These are phyloP conservation scores for Euphydryas editha DNA, from an alignment of 2,888 invertebrate genomes.

Conservation along the genomic window DNA sequence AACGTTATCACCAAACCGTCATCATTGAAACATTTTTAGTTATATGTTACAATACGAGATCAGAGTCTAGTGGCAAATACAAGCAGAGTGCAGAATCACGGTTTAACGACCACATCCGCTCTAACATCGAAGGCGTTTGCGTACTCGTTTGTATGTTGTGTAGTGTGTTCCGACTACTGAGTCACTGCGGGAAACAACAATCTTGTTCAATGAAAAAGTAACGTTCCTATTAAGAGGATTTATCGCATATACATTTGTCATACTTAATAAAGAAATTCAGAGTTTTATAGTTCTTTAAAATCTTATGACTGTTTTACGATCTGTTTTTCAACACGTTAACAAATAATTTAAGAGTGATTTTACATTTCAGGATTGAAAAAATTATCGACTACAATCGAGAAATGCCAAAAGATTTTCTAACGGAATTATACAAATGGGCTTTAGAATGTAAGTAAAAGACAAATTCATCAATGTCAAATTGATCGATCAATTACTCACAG, in stretches of 20 bases:
- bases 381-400: constrained; percentile 84
- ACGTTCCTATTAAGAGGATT: constrained; percentile 61
- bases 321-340: background rate
- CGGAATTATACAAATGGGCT: constrained; percentile 91
- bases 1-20: constrained; percentile 10
- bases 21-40: constrained; percentile 9
- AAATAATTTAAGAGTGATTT: background rate
- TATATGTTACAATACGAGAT: constrained; percentile 15
- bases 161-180: constrained; percentile 51
- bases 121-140: constrained; percentile 65
- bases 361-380: constrained; percentile 84
- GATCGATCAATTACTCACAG: background rate
- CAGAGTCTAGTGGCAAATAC: constrained; percentile 42
- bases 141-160: constrained; percentile 71
- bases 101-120: constrained; percentile 81
- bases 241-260: constrained; percentile 43
- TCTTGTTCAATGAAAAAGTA: constrained; percentile 65
- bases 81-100: constrained; percentile 70
- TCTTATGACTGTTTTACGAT: background rate
- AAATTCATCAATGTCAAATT: constrained; percentile 17
- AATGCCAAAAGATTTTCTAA: constrained; percentile 87
- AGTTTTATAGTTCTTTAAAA: background rate
- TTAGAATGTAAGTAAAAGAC: constrained; percentile 87
- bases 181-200: constrained; percentile 72
- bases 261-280: constrained; percentile 10